A percentile compares a stretch with the other conserved stretches of the same genome.
These are phyloP conservation scores for Arrhopalites spinosus DNA, from an alignment of 2,888 invertebrate genomes.

Conservation along the genomic window DNA sequence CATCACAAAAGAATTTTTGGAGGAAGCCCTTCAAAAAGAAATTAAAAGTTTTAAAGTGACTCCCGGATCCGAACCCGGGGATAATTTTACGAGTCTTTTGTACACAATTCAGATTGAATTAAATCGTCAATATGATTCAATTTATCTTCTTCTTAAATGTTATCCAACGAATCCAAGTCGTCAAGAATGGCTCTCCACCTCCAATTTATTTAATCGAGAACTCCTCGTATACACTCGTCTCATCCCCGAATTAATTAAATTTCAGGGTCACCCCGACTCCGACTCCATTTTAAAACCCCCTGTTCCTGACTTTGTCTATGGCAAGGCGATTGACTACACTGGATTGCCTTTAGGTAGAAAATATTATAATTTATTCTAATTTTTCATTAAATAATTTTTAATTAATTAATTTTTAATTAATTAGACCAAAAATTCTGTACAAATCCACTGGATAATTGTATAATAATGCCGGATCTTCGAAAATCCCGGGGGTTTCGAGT, in stretches of 20 bases:
- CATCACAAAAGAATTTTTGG: not conserved
- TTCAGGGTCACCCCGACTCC: not conserved
- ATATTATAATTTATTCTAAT: too few species aligned
- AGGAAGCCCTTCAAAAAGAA: not conserved
- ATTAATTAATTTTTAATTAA: too few species aligned
- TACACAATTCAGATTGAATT: too few species aligned
- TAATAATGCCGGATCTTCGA: constrained; percentile 32
- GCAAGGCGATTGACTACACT: not conserved
- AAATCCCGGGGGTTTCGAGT: not conserved
- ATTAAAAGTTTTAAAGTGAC: too few species aligned
- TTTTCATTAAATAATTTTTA: not conserved
- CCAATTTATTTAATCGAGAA: not conserved
- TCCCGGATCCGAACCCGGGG: not conserved
- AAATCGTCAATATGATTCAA: not conserved
- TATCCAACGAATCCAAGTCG: not conserved
- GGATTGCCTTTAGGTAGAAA: too few species aligned
- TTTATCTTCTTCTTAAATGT: not conserved
- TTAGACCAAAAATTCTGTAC: not conserved
- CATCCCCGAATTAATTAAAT: not conserved
- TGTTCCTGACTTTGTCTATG: not conserved
- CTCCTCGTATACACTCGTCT: not conserved
- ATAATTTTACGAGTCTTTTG: too few species aligned
- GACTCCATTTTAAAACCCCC: not conserved
- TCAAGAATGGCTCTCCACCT: not conserved
- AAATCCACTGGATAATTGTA: constrained; percentile 15